Evolutionary conservation across 1,140 invertebrate genomes (phyloP).

Genomic region (Drosophila lacertosa): DNA sequence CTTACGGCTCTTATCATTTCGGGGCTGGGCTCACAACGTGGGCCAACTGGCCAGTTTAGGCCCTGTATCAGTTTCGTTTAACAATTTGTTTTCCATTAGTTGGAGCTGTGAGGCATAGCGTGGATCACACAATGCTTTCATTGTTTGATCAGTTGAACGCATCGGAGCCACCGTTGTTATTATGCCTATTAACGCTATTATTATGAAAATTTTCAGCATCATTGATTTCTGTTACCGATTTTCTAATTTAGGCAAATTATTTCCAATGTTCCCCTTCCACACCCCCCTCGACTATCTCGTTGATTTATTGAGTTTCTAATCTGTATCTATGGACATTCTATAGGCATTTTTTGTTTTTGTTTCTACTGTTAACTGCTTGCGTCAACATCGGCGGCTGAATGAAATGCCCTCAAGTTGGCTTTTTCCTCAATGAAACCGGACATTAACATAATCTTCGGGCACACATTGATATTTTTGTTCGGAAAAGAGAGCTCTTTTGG

Average conservation of each 20-base stretch:
- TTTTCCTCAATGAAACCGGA: slow-evolving; percentile 77
- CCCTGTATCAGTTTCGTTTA: slow-evolving; percentile 58
- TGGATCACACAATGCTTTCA: slow-evolving; percentile 29
- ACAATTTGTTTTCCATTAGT: slow-evolving; percentile 73
- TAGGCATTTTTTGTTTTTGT: background rate
- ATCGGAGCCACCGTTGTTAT: slow-evolving; percentile 58
- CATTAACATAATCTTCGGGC: slow-evolving; percentile 69
- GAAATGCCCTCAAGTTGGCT: slow-evolving; percentile 62
- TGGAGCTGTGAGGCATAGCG: slow-evolving; percentile 33
- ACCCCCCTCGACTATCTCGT: background rate
- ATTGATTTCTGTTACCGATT: slow-evolving; percentile 81
- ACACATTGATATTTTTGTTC: slow-evolving; percentile 17
- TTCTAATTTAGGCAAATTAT: slow-evolving; percentile 81
- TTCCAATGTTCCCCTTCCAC: slow-evolving; percentile 39
- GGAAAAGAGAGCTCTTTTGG: slow-evolving; percentile 16
- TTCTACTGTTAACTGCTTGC: slow-evolving; percentile 69
- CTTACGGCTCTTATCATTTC: slow-evolving; percentile 23
- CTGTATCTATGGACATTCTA: slow-evolving; percentile 29
- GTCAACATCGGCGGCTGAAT: slow-evolving; percentile 72
- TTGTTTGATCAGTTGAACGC: slow-evolving; percentile 39
- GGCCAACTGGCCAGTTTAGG: background rate
- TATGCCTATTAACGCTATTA: slow-evolving; percentile 76
- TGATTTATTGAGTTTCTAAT: slow-evolving; percentile 36
- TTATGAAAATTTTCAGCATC: slow-evolving; percentile 82
- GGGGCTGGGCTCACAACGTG: background rate